A percentile compares a stretch with the other conserved stretches of the same genome.
Conservation (phyloP, 1,140 invertebrate species). For the Drosophila funebris region DNA sequence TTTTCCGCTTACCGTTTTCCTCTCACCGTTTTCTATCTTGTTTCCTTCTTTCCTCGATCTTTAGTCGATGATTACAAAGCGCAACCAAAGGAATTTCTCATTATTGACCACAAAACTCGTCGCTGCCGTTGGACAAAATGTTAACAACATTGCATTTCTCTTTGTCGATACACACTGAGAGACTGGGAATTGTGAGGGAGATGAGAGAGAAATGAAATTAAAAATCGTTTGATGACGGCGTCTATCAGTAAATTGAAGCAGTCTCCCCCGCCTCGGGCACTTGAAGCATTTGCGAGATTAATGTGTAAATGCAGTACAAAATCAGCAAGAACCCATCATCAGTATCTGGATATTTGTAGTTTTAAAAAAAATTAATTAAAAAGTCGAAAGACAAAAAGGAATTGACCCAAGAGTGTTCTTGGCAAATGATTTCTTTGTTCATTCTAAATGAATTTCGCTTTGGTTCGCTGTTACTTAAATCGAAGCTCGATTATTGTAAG, state of each 20-base stretch:
- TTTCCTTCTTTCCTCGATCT: slow-evolving; percentile 21
- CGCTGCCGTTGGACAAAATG: slow-evolving; percentile 48
- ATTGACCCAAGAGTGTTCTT: slow-evolving; percentile 46
- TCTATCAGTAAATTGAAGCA: slow-evolving; percentile 41
- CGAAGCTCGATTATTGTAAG: slow-evolving; percentile 67
- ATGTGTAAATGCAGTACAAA: slow-evolving; percentile 66
- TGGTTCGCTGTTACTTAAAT: slow-evolving; percentile 40
- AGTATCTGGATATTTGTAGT: too few species aligned
- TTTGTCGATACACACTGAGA: neutral
- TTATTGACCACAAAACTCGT: slow-evolving; percentile 78
- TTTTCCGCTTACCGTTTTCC: neutral
- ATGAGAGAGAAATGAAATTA: slow-evolving; percentile 67
- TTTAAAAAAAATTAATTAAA: slow-evolving; percentile 76
- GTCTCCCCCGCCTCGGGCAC: slow-evolving; percentile 13
- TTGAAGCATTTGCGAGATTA: slow-evolving; percentile 59
- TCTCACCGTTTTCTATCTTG: slow-evolving; percentile 17
- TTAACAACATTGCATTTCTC: slow-evolving; percentile 64
- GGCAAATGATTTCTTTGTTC: slow-evolving; percentile 40
- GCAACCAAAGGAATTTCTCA: slow-evolving; percentile 74
- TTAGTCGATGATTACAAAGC: slow-evolving; percentile 54
- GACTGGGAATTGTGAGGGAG: neutral
- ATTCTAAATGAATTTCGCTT: slow-evolving; percentile 15
- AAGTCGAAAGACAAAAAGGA: slow-evolving; percentile 39
- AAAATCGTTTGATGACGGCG: slow-evolving; percentile 69
- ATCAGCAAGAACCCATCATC: neutral